phyloP scores from a whole-genome alignment of 2,797 vertebrate genomes.

The Enteromius trimaculatus region DNA sequence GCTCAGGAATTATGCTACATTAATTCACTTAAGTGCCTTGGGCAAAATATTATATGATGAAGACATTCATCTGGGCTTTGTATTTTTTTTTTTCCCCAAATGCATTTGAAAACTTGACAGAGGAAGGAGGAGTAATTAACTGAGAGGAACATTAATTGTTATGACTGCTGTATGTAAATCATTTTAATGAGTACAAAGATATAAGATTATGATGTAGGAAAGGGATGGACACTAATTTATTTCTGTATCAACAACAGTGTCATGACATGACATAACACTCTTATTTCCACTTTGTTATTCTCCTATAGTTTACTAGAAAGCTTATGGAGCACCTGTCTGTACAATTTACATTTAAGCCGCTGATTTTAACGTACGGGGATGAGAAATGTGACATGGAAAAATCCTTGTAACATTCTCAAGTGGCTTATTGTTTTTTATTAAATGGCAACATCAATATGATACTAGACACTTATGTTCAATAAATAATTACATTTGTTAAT shows the following conservation, averaged over 20 bases:
- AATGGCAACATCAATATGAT: slow-evolving; percentile 18
- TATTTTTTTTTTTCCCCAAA: slow-evolving; percentile 21
- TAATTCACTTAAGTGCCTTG: slow-evolving; percentile 57
- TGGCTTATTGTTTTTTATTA: slow-evolving; percentile 24
- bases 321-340: not conserved
- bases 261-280: slow-evolving; percentile 13
- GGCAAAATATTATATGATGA: slow-evolving; percentile 52
- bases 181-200: not conserved
- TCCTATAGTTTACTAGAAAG: no score
- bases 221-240: not conserved
- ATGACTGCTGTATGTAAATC: slow-evolving; percentile 11
- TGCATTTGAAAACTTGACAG: slow-evolving; percentile 37
- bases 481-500: slow-evolving; percentile 29
- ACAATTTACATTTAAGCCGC: not conserved
- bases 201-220: not conserved
- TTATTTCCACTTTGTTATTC: not conserved
- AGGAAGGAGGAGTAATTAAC: slow-evolving; percentile 41
- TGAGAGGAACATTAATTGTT: slow-evolving; percentile 16
- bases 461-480: slow-evolving; percentile 27
- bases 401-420: not conserved
- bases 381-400: not conserved
- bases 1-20: slow-evolving; percentile 54
- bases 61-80: slow-evolving; percentile 56
- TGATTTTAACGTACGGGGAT: not conserved
- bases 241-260: not conserved